Conservation (phyloP, 2,113 vertebrate species). For the Ameiurus melas region DNA sequence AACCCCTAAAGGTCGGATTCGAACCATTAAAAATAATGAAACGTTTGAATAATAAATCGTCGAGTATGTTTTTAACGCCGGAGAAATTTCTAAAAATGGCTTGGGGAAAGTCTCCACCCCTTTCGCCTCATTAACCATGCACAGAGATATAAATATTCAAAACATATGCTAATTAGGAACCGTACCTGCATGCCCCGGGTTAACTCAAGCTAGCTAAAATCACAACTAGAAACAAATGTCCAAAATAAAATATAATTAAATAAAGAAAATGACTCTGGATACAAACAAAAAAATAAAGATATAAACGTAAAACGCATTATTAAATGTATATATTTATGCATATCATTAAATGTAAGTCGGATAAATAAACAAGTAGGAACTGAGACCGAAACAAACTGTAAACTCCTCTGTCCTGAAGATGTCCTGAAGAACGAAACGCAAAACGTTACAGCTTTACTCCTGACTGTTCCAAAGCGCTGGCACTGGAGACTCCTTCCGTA, state of each 20-base stretch:
- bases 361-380: neutral
- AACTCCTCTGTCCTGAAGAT: neutral
- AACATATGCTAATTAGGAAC: neutral
- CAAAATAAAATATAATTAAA: neutral
- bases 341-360: neutral
- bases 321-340: neutral
- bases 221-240: neutral
- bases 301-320: neutral
- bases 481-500: slow-evolving; percentile 2
- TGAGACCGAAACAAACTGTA: no score
- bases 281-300: no score
- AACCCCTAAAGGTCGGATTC: slow-evolving; percentile 10
- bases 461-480: neutral
- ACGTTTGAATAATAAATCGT: slow-evolving; percentile 9
- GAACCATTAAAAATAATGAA: slow-evolving; percentile 6
- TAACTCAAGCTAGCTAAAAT: neutral
- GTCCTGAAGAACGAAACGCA: neutral
- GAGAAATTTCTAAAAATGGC: slow-evolving; percentile 5
- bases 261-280: neutral
- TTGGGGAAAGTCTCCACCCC: neutral
- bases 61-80: neutral
- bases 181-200: neutral
- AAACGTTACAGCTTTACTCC: neutral
- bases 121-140: neutral
- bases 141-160: neutral